Evolutionary conservation across 2,113 vertebrate species (phyloP), one percentile per base, ranked within the genome.

Genomic region (Pholis gunnellus): DNA sequence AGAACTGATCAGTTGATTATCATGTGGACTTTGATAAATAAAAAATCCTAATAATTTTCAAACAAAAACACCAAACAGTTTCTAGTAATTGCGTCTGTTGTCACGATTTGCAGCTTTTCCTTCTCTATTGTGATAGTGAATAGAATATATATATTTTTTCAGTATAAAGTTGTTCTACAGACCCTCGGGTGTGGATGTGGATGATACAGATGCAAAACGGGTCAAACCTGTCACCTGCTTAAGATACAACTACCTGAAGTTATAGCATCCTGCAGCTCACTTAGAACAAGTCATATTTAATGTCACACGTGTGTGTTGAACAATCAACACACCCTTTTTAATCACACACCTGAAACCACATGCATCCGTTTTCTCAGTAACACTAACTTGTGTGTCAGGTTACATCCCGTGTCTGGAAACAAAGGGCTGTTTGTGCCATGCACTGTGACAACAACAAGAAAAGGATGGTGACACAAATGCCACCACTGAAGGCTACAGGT

Each of bases 301-400:
- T n/a, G 13, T 17, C 25, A 13, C 31, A 72, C 15, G 27, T 59
- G n/a, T 18, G 8, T 61, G 15, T 31, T 42, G 31, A 8, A 17
- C 20, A 8, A 18, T 2, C 34, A 52, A 25, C 56, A 66, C 64
- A 34, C 38, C 14, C 8, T 75, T 18, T 27, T 69, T 40, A 65
- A 59, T 60, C 34, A 72, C 60, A 66, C 69, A 86, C 54, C 40
- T 66, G 22, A 70, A 40, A 61, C 25, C 42, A 5, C 57, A 38
- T 29, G 31, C 25, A 20, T 40, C 66, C 14, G 9, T 69, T 46
- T 42, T 1, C 40, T 48, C 20, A 7, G 65, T 61, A 4, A 65
- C 64, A 57, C 29, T 22, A 17, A 22, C 29, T 6, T 15, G 18
- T 57, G 72, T 17, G 22, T 86, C 80, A 61, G 36, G 64, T 83